A percentile compares a stretch with the other conserved stretches of the same genome.
phyloP scores from a whole-genome alignment of 2,113 vertebrate species.

The Eubucco bourcierii region DNA sequence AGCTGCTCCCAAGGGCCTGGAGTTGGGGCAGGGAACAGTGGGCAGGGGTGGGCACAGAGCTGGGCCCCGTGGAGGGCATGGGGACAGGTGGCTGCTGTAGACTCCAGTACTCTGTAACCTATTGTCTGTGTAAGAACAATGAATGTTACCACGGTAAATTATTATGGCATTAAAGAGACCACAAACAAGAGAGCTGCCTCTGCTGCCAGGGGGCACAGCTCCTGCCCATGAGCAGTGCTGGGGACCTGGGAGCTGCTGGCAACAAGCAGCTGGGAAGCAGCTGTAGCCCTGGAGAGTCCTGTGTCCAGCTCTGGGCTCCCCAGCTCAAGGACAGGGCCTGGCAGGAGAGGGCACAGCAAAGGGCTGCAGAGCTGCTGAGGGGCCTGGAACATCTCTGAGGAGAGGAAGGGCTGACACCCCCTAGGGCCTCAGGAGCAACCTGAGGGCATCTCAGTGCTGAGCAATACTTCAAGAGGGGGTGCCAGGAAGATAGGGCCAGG shows the following conservation, averaged over 20 bases:
- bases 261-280: not conserved
- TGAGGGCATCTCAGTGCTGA: too few relatives aligned
- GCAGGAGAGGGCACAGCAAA: too few relatives aligned
- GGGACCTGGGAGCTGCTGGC: not conserved
- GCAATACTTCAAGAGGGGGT: too few relatives aligned
- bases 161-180: conserved; percentile 60
- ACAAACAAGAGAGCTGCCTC: not conserved
- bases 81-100: conserved; percentile 15
- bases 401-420: too few relatives aligned
- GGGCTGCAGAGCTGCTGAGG: too few relatives aligned
- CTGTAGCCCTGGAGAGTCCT: too few relatives aligned
- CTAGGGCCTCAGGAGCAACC: too few relatives aligned
- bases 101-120: conserved; percentile 68
- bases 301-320: too few relatives aligned
- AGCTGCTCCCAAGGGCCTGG: not conserved
- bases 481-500: too few relatives aligned
- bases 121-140: conserved; percentile 71
- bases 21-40: not conserved
- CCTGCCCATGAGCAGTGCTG: fast-evolving
- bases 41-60: not conserved
- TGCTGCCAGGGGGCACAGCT: not conserved
- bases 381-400: too few relatives aligned
- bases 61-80: not conserved
- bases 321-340: too few relatives aligned
- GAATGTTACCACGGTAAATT: conserved; percentile 72